These are phyloP conservation scores for Polypedilum vanderplanki DNA, from an alignment of 1,140 invertebrate genomes.

Conservation along the genomic window DNA sequence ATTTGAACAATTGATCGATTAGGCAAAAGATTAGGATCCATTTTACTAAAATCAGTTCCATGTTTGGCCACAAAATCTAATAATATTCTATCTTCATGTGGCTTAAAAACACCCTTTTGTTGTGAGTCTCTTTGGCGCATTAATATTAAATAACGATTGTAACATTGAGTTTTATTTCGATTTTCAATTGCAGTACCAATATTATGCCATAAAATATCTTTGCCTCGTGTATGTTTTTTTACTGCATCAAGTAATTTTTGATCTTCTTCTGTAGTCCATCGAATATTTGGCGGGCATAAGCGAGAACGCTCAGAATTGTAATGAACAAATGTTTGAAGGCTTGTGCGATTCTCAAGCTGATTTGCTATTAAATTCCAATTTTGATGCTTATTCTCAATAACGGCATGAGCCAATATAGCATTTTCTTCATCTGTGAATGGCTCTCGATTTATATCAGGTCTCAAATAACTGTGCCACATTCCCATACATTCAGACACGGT, in stretches of 20 bases:
- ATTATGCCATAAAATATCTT: slow-evolving; percentile 58
- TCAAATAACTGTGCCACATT: slow-evolving; percentile 60
- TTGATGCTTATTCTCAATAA: slow-evolving; percentile 46
- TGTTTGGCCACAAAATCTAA: slow-evolving; percentile 52
- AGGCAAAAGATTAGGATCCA: slow-evolving; percentile 47
- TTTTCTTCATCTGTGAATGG: slow-evolving; percentile 55
- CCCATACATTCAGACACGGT: slow-evolving; percentile 49
- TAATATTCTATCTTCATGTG: slow-evolving; percentile 55
- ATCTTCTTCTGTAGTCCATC: slow-evolving; percentile 57
- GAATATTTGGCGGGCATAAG: slow-evolving; percentile 38
- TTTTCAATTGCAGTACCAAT: slow-evolving; percentile 52
- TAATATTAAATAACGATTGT: slow-evolving; percentile 50
- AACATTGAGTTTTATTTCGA: slow-evolving; percentile 55
- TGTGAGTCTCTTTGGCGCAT: slow-evolving; percentile 31
- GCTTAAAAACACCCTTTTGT: slow-evolving; percentile 52
- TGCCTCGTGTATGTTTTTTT: slow-evolving; percentile 49
- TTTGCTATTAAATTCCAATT: slow-evolving; percentile 58
- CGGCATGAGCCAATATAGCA: slow-evolving; percentile 45
- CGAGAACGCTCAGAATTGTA: slow-evolving; percentile 48
- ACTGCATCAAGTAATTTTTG: slow-evolving; percentile 49
- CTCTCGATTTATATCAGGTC: slow-evolving; percentile 56
- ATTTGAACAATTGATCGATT: slow-evolving; percentile 49
- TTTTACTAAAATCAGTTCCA: slow-evolving; percentile 51
- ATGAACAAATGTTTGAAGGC: slow-evolving; percentile 60
- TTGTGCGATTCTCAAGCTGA: slow-evolving; percentile 49